phyloP scores from a whole-genome alignment of 2,797 vertebrate species.

The Masticophis lateralis region DNA sequence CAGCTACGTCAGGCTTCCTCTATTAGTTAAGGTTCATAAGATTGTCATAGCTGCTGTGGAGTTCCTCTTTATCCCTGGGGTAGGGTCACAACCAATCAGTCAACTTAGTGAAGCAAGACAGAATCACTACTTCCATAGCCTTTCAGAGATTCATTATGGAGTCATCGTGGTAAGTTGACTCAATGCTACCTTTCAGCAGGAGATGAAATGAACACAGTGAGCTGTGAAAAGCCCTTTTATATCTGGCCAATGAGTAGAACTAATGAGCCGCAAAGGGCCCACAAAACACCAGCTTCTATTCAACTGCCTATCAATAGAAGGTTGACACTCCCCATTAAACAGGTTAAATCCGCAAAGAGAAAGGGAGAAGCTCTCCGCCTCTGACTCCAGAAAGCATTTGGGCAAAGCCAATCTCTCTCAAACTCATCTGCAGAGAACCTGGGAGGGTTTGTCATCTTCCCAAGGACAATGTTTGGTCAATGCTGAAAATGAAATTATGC shows the following conservation, averaged over 20 bases:
- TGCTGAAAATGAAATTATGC: not conserved
- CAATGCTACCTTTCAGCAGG: conserved; percentile 45
- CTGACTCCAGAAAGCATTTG: conserved; percentile 22
- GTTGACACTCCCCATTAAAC: conserved; percentile 40
- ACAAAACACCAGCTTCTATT: conserved; percentile 41
- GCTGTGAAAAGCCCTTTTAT: conserved; percentile 55
- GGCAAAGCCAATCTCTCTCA: accelerated
- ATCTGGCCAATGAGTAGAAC: conserved; percentile 49
- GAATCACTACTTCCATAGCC: conserved; percentile 28
- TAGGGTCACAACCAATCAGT: conserved; percentile 30
- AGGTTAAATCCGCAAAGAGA: conserved; percentile 41
- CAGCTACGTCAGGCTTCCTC: not conserved
- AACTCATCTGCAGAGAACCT: not conserved
- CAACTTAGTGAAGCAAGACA: conserved; percentile 31
- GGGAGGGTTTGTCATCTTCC: not conserved
- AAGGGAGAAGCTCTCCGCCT: conserved; percentile 17
- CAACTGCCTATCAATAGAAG: conserved; percentile 36
- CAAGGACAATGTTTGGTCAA: not conserved
- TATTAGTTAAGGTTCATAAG: not conserved
- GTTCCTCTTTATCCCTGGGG: not conserved
- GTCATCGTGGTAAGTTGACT: conserved; percentile 47
- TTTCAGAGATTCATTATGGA: conserved; percentile 55
- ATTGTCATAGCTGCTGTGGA: not conserved
- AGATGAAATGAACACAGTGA: conserved; percentile 53
- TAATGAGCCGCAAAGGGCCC: conserved; percentile 48